These are phyloP conservation scores for Aegotheles bennettii DNA, from an alignment of 2,113 vertebrate species.

Conservation along the genomic window DNA sequence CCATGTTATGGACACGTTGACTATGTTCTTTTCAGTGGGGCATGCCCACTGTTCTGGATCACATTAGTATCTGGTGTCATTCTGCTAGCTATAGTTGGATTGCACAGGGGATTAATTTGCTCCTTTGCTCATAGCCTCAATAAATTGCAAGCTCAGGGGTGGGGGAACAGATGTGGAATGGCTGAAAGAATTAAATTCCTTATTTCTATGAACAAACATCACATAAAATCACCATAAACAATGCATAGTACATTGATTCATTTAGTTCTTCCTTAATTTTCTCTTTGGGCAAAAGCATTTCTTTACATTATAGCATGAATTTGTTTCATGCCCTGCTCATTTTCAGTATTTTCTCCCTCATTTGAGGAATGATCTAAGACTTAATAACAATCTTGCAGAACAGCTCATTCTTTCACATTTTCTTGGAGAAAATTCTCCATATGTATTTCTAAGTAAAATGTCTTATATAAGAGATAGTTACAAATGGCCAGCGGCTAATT, in stretches of 20 bases:
- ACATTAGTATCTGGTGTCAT: slow-evolving; percentile 19
- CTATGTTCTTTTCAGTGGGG: slow-evolving; percentile 66
- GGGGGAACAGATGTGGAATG: slow-evolving; percentile 52
- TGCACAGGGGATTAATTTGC: not conserved
- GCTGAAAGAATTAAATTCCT: slow-evolving; percentile 58
- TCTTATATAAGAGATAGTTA: not conserved
- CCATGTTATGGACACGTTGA: not conserved
- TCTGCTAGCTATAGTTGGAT: not conserved
- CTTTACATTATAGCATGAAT: slow-evolving; percentile 78
- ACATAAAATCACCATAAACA: slow-evolving; percentile 73
- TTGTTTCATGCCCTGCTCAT: slow-evolving; percentile 78
- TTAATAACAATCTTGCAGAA: not conserved
- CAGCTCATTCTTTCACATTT: not conserved
- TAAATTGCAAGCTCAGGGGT: slow-evolving; percentile 18
- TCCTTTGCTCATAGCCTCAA: not conserved
- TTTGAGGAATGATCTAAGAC: slow-evolving; percentile 45
- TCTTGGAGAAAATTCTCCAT: slow-evolving; percentile 20
- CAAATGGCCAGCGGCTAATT: not conserved
- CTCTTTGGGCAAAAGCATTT: slow-evolving; percentile 74
- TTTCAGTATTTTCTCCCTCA: slow-evolving; percentile 68
- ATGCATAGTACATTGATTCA: slow-evolving; percentile 77
- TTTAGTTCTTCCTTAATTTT: slow-evolving; percentile 76
- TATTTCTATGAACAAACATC: slow-evolving; percentile 70
- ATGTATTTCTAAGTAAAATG: not conserved
- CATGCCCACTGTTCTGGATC: slow-evolving; percentile 24